Percentiles rank a stretch among this genome's conserved stretches.
Evolutionary conservation across 1,140 invertebrate genomes (phyloP).

Genomic region (Cotesia vestalis): DNA sequence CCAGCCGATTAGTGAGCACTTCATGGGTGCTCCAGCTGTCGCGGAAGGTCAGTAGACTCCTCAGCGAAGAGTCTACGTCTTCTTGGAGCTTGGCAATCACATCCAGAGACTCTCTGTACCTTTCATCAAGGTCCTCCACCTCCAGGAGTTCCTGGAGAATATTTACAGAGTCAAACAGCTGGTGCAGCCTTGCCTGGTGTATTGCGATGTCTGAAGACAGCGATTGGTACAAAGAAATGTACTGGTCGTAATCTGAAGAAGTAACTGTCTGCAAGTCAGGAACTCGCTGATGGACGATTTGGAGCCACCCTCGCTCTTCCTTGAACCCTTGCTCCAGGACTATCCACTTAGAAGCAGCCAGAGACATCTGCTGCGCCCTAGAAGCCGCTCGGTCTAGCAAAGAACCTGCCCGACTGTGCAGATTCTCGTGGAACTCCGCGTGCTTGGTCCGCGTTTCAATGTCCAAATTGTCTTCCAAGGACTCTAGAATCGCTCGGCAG

Average conservation of each 20-base stretch:
- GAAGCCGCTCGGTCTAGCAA: constrained; percentile 82
- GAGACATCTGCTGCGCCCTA: constrained; percentile 80
- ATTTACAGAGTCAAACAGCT: constrained; percentile 76
- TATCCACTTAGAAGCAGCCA: constrained; percentile 84
- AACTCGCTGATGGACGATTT: constrained; percentile 81
- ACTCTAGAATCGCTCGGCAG: constrained; percentile 83
- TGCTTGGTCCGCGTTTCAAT: constrained; percentile 78
- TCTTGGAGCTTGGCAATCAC: constrained; percentile 76
- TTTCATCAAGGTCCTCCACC: constrained; percentile 76
- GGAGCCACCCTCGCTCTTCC: constrained; percentile 82
- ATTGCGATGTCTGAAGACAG: constrained; percentile 79
- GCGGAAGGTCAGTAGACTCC: constrained; percentile 75
- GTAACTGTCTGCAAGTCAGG: constrained; percentile 81
- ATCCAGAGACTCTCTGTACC: constrained; percentile 75
- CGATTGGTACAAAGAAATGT: constrained; percentile 83
- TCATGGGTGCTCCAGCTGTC: constrained; percentile 81
- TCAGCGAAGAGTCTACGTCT: constrained; percentile 76
- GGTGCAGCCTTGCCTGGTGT: constrained; percentile 78
- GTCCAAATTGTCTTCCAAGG: constrained; percentile 83
- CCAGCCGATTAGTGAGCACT: constrained; percentile 74
- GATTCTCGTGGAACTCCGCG: constrained; percentile 76
- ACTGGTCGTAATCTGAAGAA: constrained; percentile 83
- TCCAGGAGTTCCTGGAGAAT: constrained; percentile 77
- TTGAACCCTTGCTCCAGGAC: constrained; percentile 81
- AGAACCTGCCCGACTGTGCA: constrained; percentile 76